A percentile compares a stretch with the other conserved stretches of the same genome.
phyloP scores from a whole-genome alignment of 2,888 invertebrate genomes.

The Serripes groenlandicus region DNA sequence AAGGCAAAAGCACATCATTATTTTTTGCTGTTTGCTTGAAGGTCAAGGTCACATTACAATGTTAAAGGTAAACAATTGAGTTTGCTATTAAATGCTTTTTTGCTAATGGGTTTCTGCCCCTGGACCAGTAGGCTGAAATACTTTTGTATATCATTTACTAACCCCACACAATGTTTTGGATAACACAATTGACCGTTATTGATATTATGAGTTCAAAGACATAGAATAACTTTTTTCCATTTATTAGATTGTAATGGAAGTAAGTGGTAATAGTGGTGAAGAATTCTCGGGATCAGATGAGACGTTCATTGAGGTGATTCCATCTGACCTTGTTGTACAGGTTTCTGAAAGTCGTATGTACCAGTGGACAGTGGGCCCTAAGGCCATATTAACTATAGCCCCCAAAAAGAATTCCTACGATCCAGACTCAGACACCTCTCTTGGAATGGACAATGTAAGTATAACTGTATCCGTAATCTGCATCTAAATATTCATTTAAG shows the following conservation, averaged over 20 bases:
- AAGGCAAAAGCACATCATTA: no score
- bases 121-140: no score
- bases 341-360: conserved; percentile 80
- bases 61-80: no score
- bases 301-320: conserved; percentile 79
- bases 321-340: conserved; percentile 82
- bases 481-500: no score
- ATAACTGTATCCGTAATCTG: not conserved
- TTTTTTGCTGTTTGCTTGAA: no score
- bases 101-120: no score
- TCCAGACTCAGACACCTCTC: conserved; percentile 80
- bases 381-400: conserved; percentile 76
- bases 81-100: no score
- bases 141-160: no score
- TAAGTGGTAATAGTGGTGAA: conserved; percentile 17
- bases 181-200: no score
- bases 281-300: conserved; percentile 52
- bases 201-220: no score
- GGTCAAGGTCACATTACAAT: no score
- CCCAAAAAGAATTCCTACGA: conserved; percentile 84
- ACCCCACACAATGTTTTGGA: no score
- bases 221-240: not conserved
- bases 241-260: conserved; percentile 43
- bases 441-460: conserved; percentile 66
- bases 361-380: conserved; percentile 60